Percentiles rank a stretch among this genome's conserved stretches.
Evolutionary conservation across 2,797 vertebrate genomes (phyloP).

Genomic region (Acanthiza pusilla): DNA sequence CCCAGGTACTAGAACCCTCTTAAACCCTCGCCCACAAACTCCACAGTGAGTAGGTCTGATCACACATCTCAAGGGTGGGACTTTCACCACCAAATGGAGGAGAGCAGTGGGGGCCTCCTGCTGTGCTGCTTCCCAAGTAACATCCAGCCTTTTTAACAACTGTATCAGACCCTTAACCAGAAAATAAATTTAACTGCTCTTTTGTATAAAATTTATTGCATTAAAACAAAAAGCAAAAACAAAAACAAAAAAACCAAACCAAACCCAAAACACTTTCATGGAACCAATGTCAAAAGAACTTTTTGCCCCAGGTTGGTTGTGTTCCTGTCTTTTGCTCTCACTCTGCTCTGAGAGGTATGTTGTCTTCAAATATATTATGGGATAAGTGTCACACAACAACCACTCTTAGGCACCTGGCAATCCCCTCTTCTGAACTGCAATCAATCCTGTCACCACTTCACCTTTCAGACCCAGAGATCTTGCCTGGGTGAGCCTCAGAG

Average conservation of each 20-base stretch:
- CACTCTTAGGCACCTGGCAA: background rate
- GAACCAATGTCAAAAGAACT: background rate
- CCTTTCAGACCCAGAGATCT: background rate
- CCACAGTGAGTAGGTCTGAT: background rate
- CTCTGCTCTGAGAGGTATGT: accelerated
- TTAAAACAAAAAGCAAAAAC: background rate
- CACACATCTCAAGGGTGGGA: background rate
- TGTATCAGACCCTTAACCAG: background rate
- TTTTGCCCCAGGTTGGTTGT: background rate
- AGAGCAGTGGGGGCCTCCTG: background rate
- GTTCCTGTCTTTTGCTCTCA: background rate
- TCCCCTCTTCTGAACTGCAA: background rate
- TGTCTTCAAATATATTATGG: background rate
- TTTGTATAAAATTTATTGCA: background rate
- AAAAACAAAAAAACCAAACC: too few species aligned
- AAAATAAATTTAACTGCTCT: background rate
- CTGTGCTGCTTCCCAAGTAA: background rate
- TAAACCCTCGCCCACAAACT: background rate
- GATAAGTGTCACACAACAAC: background rate
- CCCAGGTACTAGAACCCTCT: background rate
- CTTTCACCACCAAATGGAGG: background rate
- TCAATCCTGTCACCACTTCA: background rate
- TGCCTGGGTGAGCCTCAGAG: background rate
- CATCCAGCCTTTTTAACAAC: background rate
- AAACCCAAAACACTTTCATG: background rate